Conservation (phyloP, 2,888 invertebrate species). For the Zeuzera pyrina region DNA sequence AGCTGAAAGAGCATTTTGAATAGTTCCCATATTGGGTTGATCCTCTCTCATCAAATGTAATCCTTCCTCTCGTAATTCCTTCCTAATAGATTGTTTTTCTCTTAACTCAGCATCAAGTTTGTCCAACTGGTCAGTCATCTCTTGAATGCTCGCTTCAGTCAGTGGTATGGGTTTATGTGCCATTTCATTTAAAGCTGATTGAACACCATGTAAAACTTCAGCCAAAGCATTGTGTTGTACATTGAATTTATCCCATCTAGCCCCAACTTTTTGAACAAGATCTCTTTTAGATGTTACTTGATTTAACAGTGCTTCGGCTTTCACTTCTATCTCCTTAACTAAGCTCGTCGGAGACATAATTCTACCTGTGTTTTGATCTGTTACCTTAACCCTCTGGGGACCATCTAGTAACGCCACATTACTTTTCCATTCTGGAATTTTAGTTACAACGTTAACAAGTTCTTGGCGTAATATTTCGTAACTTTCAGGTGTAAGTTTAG, state of each 20-base stretch:
- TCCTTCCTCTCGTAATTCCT: constrained; percentile 85
- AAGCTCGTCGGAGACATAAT: constrained; percentile 81
- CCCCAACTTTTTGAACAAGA: constrained; percentile 78
- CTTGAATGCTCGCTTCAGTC: constrained; percentile 60
- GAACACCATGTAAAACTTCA: constrained; percentile 75
- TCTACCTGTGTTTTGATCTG: constrained; percentile 79
- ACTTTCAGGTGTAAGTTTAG: constrained; percentile 80
- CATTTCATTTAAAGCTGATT: constrained; percentile 71
- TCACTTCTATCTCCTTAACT: constrained; percentile 81
- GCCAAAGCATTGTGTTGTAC: constrained; percentile 80
- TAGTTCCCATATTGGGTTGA: constrained; percentile 82
- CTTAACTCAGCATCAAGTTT: constrained; percentile 70
- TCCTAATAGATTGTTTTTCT: constrained; percentile 75
- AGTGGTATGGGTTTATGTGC: constrained; percentile 61
- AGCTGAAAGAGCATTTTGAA: constrained; percentile 84
- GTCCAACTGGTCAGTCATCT: constrained; percentile 66
- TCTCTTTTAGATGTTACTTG: constrained; percentile 79
- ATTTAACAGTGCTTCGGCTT: constrained; percentile 77
- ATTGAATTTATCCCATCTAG: constrained; percentile 85
- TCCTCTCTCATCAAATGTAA: constrained; percentile 86
- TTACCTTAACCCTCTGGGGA: constrained; percentile 77
- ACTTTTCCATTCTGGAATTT: constrained; percentile 80
- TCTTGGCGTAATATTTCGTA: constrained; percentile 80
- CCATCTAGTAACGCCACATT: constrained; percentile 79
- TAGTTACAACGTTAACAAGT: constrained; percentile 77